A percentile compares a stretch with the other conserved stretches of the same genome.
Evolutionary conservation across 2,797 vertebrate genomes (phyloP).

Genomic region (Xenops minutus): DNA sequence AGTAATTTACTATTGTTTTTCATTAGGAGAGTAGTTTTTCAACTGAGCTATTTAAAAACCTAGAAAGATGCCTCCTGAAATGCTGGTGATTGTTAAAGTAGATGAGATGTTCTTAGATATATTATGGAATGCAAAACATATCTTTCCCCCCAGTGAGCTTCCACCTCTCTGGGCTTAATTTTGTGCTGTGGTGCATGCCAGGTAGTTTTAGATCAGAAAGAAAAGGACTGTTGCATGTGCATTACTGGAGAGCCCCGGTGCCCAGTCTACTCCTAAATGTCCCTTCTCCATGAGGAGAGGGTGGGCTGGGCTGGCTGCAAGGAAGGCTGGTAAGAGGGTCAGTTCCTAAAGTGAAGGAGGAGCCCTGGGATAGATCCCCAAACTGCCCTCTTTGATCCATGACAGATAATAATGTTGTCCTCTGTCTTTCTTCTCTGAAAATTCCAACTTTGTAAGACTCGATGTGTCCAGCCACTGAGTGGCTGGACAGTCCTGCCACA

Average conservation of each 20-base stretch:
- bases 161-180: background rate
- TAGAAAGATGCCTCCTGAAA: background rate
- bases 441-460: background rate
- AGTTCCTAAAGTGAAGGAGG: background rate
- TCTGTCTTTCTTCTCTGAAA: background rate
- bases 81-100: background rate
- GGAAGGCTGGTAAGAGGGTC: background rate
- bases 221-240: background rate
- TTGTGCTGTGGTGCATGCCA: background rate
- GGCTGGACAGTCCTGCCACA: background rate
- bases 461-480: background rate
- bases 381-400: background rate
- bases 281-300: background rate
- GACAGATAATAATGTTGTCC: background rate
- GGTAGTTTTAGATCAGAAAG: background rate
- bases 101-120: background rate
- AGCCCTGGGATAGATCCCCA: background rate
- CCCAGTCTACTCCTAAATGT: background rate
- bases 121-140: background rate
- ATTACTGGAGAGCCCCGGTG: background rate
- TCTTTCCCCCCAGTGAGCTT: background rate
- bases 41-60: background rate
- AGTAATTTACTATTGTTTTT: conserved; percentile 28
- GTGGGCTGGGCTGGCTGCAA: background rate
- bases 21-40: background rate